A percentile compares a stretch with the other conserved stretches of the same genome.
phyloP scores from a whole-genome alignment of 2,888 invertebrate genomes.

The Chirona hameri region DNA sequence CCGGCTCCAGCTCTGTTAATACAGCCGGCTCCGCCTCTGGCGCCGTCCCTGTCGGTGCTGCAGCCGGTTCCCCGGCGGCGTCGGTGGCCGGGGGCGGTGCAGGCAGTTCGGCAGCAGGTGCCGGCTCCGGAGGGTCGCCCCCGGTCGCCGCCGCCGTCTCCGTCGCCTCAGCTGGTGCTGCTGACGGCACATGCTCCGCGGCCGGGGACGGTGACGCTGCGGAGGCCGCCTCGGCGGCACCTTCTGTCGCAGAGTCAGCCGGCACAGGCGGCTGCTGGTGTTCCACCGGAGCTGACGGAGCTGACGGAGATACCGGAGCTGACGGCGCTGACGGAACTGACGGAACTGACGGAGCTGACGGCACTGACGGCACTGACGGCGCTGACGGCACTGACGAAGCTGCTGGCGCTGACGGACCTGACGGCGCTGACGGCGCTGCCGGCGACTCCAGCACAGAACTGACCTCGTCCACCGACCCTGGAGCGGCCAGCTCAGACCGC shows the following conservation, averaged over 20 bases:
- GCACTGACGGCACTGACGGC: neutral
- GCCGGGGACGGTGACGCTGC: neutral
- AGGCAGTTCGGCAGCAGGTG: neutral
- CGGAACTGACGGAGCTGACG: neutral
- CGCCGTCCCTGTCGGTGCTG: neutral
- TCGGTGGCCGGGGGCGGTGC: neutral
- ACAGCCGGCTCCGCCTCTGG: neutral
- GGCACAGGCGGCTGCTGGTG: neutral
- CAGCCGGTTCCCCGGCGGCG: neutral
- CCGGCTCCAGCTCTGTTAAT: too few relatives aligned
- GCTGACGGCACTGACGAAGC: neutral
- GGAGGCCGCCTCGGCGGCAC: neutral
- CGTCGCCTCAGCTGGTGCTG: neutral
- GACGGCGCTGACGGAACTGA: neutral
- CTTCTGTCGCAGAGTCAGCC: neutral
- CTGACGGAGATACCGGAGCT: neutral
- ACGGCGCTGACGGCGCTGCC: neutral
- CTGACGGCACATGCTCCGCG: neutral
- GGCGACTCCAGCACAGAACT: neutral
- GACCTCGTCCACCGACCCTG: neutral
- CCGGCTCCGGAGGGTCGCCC: neutral
- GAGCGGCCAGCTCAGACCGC: too few relatives aligned
- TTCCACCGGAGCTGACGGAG: neutral
- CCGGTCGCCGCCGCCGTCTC: neutral
- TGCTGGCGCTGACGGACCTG: neutral